Evolutionary conservation across 2,888 invertebrate species (phyloP), one percentile per base, ranked within the genome.

Genomic region (Boloria selene): DNA sequence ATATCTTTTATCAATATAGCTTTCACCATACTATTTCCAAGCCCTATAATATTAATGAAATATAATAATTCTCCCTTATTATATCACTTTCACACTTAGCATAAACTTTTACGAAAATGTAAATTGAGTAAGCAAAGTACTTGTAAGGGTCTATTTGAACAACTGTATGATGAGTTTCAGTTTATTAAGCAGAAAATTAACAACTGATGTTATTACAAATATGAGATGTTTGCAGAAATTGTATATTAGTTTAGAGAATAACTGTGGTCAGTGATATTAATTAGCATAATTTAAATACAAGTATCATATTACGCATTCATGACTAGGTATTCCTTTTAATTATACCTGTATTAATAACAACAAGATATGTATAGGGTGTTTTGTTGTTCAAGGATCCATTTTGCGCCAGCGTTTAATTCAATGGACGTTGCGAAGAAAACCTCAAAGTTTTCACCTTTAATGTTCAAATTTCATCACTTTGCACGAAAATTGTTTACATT

Each of bases 401-500:
- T 68, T 44, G 17, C 26, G n/a, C 45, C 13, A 47, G 47, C 16
- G 18, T 56, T 45, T 53, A 14, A 52, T 58, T n/a, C 13, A 50
- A 56, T 16, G 14, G 55, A 51, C 49, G 54, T 42, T 64, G 16
- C 13, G 42, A 69, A 52, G 50, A 38, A 61, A 58, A 59, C 47
- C 54, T 51, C 54, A 63, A 55, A 59, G 61, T 47, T 61, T 66
- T 58, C 13, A 18, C 22, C 47, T 42, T 50, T 63, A 50, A 50
- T 31, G 50, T 47, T 58, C 47, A 58, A 58, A 47, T 49, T 58
- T 58, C 49, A 58, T 45, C 26, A 13, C 31, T 45, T 17, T 17
- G 14, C 44, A 44, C 52, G 26, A 16, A 64, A 64, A 22, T 58
- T 64, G 18, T 52, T 56, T 56, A 38, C 31, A 4, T 49, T 52